Evolutionary conservation across 2,888 invertebrate genomes (phyloP), one percentile per base, ranked within the genome.

Genomic region (Acleris cristana): DNA sequence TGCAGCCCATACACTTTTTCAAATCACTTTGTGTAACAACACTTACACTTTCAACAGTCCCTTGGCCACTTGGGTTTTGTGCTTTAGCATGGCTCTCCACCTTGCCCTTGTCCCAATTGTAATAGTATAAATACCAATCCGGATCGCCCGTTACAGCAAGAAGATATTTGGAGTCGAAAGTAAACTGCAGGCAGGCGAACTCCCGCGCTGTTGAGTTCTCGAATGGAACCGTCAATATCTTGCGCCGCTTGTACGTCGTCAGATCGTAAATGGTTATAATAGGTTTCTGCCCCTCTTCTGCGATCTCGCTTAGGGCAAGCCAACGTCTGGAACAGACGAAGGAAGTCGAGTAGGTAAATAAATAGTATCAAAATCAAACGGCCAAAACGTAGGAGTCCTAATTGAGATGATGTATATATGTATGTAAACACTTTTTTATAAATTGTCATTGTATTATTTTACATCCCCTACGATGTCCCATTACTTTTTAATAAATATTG

Each of bases 41-140:
- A 73, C 86, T 86, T 77, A 90, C 92, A 71, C 82, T 85, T 75
- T 88, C 84, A 19, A 97, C 94, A 4, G 96, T 94, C 34, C 95
- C 95, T 62, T 94, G 93, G 44, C 95, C 96, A 72, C 94, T 95
- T 1, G 95, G 93, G 86, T 96, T 96, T 69, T 94, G 95, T 2
- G 96, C 95, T 84, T 95, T 96, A 0, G 95, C 94, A 64, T 94
- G 94, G 66, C 96, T 96, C 76, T 97, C 96, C 44, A 97, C 94
- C 84, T 96, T 96, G 14, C 96, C 96, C 81, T 95, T 96, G 76
- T 97, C 97, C 95, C 96, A 95, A 81, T 96, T 95, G 92, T 97
- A 96, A 87, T 96, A 95, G 79, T 97, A 94, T 88, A 97, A 91
- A 75, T 94, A 95, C 95, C 96, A 96, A 83, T 98, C 98, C 0